Conservation (phyloP, 2,888 invertebrate genomes). For the Cantharis rustica region DNA sequence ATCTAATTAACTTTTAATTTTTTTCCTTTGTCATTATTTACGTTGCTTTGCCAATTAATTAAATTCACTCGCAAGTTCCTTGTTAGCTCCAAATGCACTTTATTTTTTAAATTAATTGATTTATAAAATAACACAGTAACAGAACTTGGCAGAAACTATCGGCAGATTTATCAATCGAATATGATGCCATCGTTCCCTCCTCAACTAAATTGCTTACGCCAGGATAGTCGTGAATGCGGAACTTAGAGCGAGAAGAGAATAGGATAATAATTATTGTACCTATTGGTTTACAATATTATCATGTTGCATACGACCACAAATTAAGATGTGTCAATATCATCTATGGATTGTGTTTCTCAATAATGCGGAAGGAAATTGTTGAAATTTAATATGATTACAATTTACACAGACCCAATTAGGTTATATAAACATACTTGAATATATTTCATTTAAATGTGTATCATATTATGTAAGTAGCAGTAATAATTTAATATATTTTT, state of each 20-base stretch:
- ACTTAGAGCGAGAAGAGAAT: too few species aligned
- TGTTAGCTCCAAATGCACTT: neutral
- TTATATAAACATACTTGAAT: neutral
- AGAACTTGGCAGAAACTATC: too few species aligned
- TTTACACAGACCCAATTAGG: neutral
- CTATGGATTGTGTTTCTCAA: neutral
- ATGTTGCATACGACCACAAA: neutral
- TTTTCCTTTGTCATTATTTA: neutral
- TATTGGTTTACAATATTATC: too few species aligned
- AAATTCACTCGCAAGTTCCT: neutral
- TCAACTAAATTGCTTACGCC: too few species aligned
- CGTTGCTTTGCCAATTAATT: neutral
- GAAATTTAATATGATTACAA: neutral
- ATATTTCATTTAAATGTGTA: neutral
- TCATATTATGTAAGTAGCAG: too few species aligned
- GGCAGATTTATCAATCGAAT: too few species aligned
- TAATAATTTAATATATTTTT: too few species aligned
- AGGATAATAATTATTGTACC: too few species aligned
- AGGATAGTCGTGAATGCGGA: too few species aligned
- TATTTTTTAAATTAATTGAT: too few species aligned
- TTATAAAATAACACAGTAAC: too few species aligned
- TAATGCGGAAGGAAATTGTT: neutral
- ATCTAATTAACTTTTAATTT: slow-evolving; percentile 21
- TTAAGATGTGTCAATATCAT: neutral
- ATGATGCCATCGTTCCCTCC: too few species aligned